These are phyloP conservation scores for Calliphora vomitoria DNA, from an alignment of 2,888 invertebrate species.

Conservation along the genomic window DNA sequence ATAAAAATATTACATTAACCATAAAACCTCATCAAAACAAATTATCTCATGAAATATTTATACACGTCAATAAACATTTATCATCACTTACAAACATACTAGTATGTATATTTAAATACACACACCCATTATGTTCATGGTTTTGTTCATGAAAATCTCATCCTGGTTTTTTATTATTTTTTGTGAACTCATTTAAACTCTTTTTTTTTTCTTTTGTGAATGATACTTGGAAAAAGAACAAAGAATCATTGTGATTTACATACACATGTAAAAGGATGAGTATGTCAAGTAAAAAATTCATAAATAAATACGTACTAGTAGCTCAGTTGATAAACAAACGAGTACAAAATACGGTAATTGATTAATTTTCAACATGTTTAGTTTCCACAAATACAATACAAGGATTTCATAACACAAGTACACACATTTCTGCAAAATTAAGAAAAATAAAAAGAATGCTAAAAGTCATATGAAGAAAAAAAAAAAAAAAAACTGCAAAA, in stretches of 20 bases:
- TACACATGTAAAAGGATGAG: not conserved
- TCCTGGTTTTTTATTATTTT: constrained; percentile 3
- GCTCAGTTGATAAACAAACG: not conserved
- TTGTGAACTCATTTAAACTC: constrained; percentile 39
- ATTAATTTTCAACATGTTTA: constrained; percentile 57
- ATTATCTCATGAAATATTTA: constrained; percentile 70
- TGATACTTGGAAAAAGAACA: not conserved
- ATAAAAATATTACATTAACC: constrained; percentile 66
- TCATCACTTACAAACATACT: constrained; percentile 20
- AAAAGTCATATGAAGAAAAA: not conserved
- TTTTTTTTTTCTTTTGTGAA: constrained; percentile 40
- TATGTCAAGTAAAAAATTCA: not conserved
- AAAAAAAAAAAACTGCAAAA: not conserved
- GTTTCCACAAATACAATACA: constrained; percentile 34
- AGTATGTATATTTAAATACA: not conserved
- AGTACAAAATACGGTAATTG: constrained; percentile 45
- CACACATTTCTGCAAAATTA: not conserved
- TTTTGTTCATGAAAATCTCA: not conserved
- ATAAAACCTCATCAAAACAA: constrained; percentile 68
- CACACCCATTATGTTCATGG: constrained; percentile 14
- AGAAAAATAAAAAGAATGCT: not conserved
- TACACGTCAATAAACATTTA: constrained; percentile 60
- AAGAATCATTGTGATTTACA: not conserved
- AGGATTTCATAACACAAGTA: constrained; percentile 14
- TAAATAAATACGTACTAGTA: not conserved